Evolutionary conservation across 2,888 invertebrate genomes (phyloP), one percentile per base, ranked within the genome.

Genomic region (Ophioninae sp.): DNA sequence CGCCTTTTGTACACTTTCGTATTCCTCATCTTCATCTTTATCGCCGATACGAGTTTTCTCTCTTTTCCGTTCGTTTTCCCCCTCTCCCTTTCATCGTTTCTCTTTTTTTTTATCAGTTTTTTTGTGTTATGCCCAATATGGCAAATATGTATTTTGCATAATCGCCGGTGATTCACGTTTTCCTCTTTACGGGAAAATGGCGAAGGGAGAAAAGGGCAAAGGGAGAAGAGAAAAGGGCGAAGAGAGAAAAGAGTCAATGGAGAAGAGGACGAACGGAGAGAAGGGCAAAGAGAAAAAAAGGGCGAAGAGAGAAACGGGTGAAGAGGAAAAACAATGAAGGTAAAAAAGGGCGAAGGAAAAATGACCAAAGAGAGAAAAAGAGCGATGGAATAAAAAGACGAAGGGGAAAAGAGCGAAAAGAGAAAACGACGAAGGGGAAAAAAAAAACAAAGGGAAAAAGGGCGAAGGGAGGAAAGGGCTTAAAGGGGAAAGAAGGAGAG

Each of bases 1-100:
- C 84, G 79, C 37, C 85, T 62, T 85, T 84, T 74, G 68, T 76
- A 83, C 81, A 85, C 87, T 87, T 87, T 88, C 86, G 85, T 86
- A 86, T 87, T 87, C 86, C 64, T 72, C 75, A 44, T 80, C 79
- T 76, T 81, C 70, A 62, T 39, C 59, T 41, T 50, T 30, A 13
- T 44, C 8, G n/a, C 80, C 41, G 10, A 17, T 20, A 59, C 41
- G 39, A n/a, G n/a, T n/a, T n/a, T n/a, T n/a, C n/a, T n/a, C n/a
- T n/a, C n/a, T n/a, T n/a, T n/a, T 64, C 17, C 21, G 39, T 13
- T 30, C n/a, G n/a, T 50, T 20, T 10, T 3, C 7, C 7, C 23
- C 64, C 21, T 30, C 37, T 62, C 44, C 23, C 13, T 64, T n/a
- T 17, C 44, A n/a, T n/a, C n/a, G n/a, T n/a, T n/a, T n/a, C n/a